phyloP scores from a whole-genome alignment of 1,140 invertebrate species.

The Dendrolimus punctatus region DNA sequence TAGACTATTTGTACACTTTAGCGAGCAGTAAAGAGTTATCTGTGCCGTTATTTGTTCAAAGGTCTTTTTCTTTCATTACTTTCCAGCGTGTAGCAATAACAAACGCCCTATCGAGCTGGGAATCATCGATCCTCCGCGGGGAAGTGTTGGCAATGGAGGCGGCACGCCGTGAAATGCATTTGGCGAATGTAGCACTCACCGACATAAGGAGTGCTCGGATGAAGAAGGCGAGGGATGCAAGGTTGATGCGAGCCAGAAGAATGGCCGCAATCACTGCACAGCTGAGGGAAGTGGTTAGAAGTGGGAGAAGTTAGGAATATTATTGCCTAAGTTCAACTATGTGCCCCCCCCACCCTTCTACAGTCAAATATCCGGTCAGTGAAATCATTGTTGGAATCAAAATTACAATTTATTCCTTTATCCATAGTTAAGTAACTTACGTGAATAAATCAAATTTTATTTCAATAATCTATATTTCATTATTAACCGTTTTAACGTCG shows the following conservation, averaged over 20 bases:
- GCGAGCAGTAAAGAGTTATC: too few relatives aligned
- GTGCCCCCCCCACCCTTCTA: not conserved
- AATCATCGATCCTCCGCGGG: constrained; percentile 27
- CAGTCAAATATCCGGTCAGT: too few relatives aligned
- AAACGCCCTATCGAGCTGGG: constrained; percentile 46
- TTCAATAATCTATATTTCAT: too few relatives aligned
- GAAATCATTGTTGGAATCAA: too few relatives aligned
- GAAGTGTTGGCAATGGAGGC: constrained; percentile 32
- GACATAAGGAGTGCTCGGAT: constrained; percentile 21
- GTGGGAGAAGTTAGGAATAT: constrained; percentile 11
- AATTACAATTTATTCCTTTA: too few relatives aligned
- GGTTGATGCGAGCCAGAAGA: constrained; percentile 16
- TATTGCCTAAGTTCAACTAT: not conserved
- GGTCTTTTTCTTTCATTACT: too few relatives aligned
- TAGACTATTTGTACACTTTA: too few relatives aligned
- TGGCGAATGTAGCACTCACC: constrained; percentile 21
- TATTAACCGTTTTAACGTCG: too few relatives aligned
- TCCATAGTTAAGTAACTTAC: too few relatives aligned
- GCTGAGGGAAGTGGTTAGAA: constrained; percentile 35
- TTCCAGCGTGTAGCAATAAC: constrained; percentile 40
- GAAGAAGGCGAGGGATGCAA: constrained; percentile 15
- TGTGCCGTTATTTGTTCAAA: too few relatives aligned
- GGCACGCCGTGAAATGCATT: constrained; percentile 18
- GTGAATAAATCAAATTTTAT: too few relatives aligned
- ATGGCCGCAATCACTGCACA: constrained; percentile 33